Conservation (phyloP, 2,113 vertebrate species). For the Glareola pratincola region DNA sequence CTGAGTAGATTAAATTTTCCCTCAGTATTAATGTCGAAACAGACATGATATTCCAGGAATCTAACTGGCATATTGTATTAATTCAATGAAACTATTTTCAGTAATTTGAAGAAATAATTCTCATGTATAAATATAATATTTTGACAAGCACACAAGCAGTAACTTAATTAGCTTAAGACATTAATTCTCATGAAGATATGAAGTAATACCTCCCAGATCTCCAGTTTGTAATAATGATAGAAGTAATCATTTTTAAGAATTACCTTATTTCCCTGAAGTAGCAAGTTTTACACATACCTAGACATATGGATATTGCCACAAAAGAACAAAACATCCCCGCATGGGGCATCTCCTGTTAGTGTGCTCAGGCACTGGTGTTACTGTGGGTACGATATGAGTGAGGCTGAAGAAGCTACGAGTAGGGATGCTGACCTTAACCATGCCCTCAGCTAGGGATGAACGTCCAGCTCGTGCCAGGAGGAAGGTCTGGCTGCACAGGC, state of each 20-base stretch:
- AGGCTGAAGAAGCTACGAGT: not conserved
- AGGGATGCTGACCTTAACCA: not conserved
- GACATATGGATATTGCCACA: not conserved
- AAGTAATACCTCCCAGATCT: not conserved
- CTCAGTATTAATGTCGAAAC: not conserved
- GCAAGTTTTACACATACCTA: not conserved
- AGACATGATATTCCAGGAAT: not conserved
- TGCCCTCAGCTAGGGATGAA: not conserved
- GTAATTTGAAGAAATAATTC: slow-evolving; percentile 15
- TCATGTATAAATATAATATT: slow-evolving; percentile 15
- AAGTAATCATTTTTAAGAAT: not conserved
- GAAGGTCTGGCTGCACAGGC: not conserved
- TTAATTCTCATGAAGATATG: not conserved
- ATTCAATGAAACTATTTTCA: slow-evolving; percentile 17
- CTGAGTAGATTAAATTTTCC: not conserved
- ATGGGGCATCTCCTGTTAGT: not conserved
- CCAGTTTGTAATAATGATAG: not conserved
- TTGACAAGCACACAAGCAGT: slow-evolving; percentile 12
- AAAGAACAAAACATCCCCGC: not conserved
- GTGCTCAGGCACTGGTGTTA: not conserved
- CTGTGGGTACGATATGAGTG: not conserved
- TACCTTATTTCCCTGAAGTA: not conserved
- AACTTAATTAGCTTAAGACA: slow-evolving; percentile 21
- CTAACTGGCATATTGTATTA: slow-evolving; percentile 16
- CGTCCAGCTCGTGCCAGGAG: not conserved